These are phyloP conservation scores for Pyrgus malvae DNA, from an alignment of 2,888 invertebrate genomes.

Conservation along the genomic window DNA sequence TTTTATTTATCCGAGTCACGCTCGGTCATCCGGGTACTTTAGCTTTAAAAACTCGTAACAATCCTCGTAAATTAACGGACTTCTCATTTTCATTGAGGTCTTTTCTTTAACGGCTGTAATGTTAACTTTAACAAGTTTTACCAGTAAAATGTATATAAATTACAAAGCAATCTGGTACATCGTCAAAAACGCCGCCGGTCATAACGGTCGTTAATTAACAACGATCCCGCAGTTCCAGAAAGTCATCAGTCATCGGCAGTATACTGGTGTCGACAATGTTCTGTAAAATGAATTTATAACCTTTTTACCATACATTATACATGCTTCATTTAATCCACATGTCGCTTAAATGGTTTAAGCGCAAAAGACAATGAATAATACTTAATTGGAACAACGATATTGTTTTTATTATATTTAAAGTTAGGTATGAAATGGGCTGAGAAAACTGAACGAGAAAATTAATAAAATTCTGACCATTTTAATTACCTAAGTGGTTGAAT, in stretches of 20 bases:
- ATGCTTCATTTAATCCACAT: neutral
- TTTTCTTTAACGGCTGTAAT: neutral
- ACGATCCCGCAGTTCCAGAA: constrained; percentile 18
- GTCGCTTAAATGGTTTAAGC: neutral
- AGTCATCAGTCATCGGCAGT: constrained; percentile 21
- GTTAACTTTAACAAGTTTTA: neutral
- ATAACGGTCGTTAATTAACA: constrained; percentile 23
- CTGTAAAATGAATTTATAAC: constrained; percentile 16
- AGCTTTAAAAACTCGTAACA: too few relatives aligned
- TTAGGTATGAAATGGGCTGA: too few relatives aligned
- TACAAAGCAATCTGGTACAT: constrained; percentile 19
- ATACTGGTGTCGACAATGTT: constrained; percentile 19
- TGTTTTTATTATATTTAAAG: too few relatives aligned
- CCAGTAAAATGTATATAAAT: constrained; percentile 8
- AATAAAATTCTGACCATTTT: too few relatives aligned
- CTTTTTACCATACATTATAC: constrained; percentile 12
- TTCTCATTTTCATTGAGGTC: too few relatives aligned
- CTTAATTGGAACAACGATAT: too few relatives aligned
- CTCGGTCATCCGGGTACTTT: too few relatives aligned
- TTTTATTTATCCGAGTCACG: too few relatives aligned
- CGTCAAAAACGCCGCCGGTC: constrained; percentile 22
- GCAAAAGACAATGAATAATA: too few relatives aligned
- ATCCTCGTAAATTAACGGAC: too few relatives aligned
- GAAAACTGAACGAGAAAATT: too few relatives aligned
- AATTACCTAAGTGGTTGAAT: too few relatives aligned